phyloP scores from a whole-genome alignment of 2,888 invertebrate genomes.

The Thymelicus sylvestris region DNA sequence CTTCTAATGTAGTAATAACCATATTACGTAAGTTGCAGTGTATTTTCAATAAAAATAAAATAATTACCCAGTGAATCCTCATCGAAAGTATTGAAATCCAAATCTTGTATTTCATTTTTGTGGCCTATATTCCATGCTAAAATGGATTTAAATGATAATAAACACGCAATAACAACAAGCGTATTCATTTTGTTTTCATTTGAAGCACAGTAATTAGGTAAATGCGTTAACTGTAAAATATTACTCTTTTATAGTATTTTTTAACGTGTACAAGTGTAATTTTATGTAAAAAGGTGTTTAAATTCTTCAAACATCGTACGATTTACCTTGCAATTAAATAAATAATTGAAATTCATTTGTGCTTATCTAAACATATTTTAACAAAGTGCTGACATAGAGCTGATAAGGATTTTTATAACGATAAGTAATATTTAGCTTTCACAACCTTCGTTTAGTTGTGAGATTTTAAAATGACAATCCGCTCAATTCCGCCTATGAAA shows the following conservation, averaged over 20 bases:
- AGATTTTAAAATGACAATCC: no score
- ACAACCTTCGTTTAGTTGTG: not conserved
- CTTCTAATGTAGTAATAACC: no score
- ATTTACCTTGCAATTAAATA: not conserved
- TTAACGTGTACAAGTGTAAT: not conserved
- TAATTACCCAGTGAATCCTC: not conserved
- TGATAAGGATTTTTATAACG: not conserved
- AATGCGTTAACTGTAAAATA: not conserved
- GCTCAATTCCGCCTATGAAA: no score
- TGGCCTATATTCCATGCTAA: not conserved
- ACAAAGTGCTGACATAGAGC: not conserved
- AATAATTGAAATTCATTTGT: not conserved
- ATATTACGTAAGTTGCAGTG: no score
- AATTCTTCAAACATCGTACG: not conserved
- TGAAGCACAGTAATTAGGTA: not conserved
- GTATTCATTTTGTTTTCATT: not conserved
- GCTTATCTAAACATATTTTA: not conserved
- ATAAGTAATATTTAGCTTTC: not conserved
- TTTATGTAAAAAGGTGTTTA: not conserved
- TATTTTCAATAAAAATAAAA: not conserved
- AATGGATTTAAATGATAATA: not conserved
- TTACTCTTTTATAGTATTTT: slow-evolving; percentile 4
- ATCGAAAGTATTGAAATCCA: not conserved
- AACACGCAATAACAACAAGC: not conserved
- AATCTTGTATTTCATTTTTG: not conserved